These are phyloP conservation scores for Chrysolina americana DNA, from an alignment of 2,888 invertebrate species.

Conservation along the genomic window DNA sequence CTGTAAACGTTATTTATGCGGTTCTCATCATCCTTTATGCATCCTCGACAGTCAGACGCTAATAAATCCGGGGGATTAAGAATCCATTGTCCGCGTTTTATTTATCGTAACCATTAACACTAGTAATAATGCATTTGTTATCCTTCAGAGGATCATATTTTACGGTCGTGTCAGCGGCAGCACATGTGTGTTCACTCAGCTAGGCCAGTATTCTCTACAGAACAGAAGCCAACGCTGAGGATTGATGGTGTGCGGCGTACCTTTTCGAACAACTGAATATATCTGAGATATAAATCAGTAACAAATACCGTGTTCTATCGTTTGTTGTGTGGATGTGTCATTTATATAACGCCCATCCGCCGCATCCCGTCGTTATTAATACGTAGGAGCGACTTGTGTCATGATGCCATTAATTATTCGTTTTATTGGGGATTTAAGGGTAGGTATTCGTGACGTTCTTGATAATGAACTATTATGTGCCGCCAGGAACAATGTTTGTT, in stretches of 20 bases:
- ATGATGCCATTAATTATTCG: constrained; percentile 45
- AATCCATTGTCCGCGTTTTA: constrained; percentile 70
- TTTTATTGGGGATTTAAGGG: constrained; percentile 34
- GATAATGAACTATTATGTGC: constrained; percentile 13
- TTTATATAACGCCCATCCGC: constrained; percentile 65
- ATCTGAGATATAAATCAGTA: constrained; percentile 68
- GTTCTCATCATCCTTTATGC: constrained; percentile 65
- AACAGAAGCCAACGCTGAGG: constrained; percentile 62
- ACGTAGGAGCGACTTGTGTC: constrained; percentile 49
- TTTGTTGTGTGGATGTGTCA: constrained; percentile 66
- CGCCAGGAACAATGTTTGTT: background rate
- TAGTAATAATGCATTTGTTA: constrained; percentile 71
- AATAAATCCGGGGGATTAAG: constrained; percentile 70
- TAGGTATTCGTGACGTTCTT: background rate
- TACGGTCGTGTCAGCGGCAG: constrained; percentile 66
- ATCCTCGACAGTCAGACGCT: constrained; percentile 62
- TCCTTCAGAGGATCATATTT: constrained; percentile 69
- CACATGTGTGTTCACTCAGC: constrained; percentile 64
- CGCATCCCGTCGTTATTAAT: constrained; percentile 49
- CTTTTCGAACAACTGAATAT: constrained; percentile 67
- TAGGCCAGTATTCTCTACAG: constrained; percentile 40
- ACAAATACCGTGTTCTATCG: constrained; percentile 65
- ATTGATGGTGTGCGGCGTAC: constrained; percentile 67
- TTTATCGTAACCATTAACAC: constrained; percentile 71
- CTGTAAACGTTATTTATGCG: constrained; percentile 63